Evolutionary conservation across 1,140 invertebrate species (phyloP).

Genomic region (Calycopis cecrops): DNA sequence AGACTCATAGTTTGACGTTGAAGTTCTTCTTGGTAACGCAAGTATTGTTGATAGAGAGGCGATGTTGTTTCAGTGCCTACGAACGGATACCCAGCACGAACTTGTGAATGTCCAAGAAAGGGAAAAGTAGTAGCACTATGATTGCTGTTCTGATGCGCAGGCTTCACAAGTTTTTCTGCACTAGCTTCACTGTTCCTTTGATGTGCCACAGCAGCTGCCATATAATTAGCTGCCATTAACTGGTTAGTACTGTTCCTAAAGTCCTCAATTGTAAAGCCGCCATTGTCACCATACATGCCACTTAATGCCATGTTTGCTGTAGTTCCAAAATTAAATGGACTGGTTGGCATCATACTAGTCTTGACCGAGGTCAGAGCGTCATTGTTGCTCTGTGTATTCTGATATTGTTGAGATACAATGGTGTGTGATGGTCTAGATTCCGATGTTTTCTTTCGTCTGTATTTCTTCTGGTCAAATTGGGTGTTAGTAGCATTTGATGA

Average conservation of each 20-base stretch:
- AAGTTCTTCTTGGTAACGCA: slow-evolving; percentile 77
- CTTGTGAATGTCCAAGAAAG: slow-evolving; percentile 73
- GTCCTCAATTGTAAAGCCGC: slow-evolving; percentile 78
- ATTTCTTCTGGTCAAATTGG: slow-evolving; percentile 44
- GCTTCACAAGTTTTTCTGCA: slow-evolving; percentile 68
- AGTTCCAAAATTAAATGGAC: slow-evolving; percentile 82
- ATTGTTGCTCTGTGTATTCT: slow-evolving; percentile 34
- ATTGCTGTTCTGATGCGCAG: slow-evolving; percentile 60
- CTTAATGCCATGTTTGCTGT: slow-evolving; percentile 74
- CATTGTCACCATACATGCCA: slow-evolving; percentile 76
- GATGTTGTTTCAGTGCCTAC: slow-evolving; percentile 76
- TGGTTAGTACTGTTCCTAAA: slow-evolving; percentile 75
- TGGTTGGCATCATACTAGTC: slow-evolving; percentile 79
- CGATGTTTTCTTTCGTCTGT: slow-evolving; percentile 50
- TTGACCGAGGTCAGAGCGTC: slow-evolving; percentile 63
- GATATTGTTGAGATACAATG: slow-evolving; percentile 67
- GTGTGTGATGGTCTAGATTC: slow-evolving; percentile 75
- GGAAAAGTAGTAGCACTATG: slow-evolving; percentile 68
- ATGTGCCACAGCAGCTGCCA: slow-evolving; percentile 72
- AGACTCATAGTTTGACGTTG: slow-evolving; percentile 72
- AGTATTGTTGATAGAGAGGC: slow-evolving; percentile 82
- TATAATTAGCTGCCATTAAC: slow-evolving; percentile 75
- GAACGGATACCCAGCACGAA: slow-evolving; percentile 75
- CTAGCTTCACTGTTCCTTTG: slow-evolving; percentile 54
- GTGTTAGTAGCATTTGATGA: slow-evolving; percentile 27